Percentiles rank a stretch among this genome's conserved stretches.
Conservation (phyloP, 2,888 invertebrate species). For the Ceratothoa steindachneri region DNA sequence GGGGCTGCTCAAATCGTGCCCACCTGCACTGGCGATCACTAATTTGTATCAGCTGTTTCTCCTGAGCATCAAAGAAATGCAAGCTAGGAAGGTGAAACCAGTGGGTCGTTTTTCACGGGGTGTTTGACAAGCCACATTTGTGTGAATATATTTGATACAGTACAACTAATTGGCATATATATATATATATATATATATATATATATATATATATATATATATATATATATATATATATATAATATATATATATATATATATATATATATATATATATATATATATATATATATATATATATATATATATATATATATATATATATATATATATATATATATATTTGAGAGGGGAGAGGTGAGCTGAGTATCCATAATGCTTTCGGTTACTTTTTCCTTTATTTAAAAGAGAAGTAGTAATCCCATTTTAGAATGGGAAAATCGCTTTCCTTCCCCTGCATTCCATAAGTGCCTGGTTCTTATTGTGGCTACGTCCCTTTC, state of each 20-base stretch:
- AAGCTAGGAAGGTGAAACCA: no score
- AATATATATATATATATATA: neutral
- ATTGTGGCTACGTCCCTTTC: slow-evolving; percentile 11
- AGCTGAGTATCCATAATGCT: no score
- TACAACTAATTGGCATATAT: neutral
- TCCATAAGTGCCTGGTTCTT: neutral
- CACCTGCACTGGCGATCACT: slow-evolving; percentile 1
- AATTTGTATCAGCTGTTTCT: slow-evolving; percentile 9
- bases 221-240: neutral
- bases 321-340: no score
- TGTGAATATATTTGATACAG: no score
- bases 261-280: no score
- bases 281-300: no score
- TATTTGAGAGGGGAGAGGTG: no score
- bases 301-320: no score
- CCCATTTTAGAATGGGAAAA: neutral
- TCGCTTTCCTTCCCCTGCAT: neutral
- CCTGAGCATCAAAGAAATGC: neutral
- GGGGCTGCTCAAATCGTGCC: neutral
- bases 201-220: slow-evolving; percentile 5
- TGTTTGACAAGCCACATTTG: no score
- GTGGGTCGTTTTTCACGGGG: no score
- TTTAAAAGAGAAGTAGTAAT: neutral
- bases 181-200: slow-evolving; percentile 14
- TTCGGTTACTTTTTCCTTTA: no score